Base-by-base conservation (phyloP, 2,113 vertebrate genomes). In the Symphodus melops region DNA sequence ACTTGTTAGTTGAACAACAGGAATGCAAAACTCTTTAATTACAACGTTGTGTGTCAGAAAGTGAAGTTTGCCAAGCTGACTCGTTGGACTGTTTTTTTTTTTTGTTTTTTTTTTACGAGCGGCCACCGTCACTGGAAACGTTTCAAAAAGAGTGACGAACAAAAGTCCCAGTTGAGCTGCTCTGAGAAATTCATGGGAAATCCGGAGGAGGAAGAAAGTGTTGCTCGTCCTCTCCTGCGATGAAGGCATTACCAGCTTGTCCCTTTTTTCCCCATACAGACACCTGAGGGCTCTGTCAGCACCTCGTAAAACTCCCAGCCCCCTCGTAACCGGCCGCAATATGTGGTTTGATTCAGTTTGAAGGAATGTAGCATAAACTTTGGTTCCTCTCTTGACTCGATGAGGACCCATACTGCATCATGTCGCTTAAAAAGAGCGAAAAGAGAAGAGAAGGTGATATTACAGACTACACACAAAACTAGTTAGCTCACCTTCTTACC, bases 11-110 rank as follows among this genome's bases (percentile, higher is more conserved):
- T 48, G 68, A 75, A 86, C 81, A 82, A 75, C 79, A 87, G 80
- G 73, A 82, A 82, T 80, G 75, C 66, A 58, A n/a, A 85, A 77
- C 60, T 68, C 76, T 79, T 63, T 81, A 75, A 84, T 82, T 81
- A 64, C 72, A 80, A 68, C 57, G 67, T 5, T 10, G 12, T 53
- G 62, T 56, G 70, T 52, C 54, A 72, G 68, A 25, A 54, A 56
- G 51, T 13, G 48, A 58, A 36, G 13, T 46, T 56, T 68, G 49
- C 64, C 53, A 44, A 66, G 60, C 53, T 48, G 68, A 55, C 67
- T 81, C 53, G 36, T 60, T 76, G 67, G 73, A 66, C n/a, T 25
- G 61, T 72, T 82, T 67, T 87, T 82, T 85, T 72, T 82, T 67
- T 87, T 82, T 85, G n/a, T n/a, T n/a, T n/a, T n/a, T 72, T 82